A percentile compares a stretch with the other conserved stretches of the same genome.
Conservation (phyloP, 2,797 vertebrate genomes). For the Setipinna tenuifilis region DNA sequence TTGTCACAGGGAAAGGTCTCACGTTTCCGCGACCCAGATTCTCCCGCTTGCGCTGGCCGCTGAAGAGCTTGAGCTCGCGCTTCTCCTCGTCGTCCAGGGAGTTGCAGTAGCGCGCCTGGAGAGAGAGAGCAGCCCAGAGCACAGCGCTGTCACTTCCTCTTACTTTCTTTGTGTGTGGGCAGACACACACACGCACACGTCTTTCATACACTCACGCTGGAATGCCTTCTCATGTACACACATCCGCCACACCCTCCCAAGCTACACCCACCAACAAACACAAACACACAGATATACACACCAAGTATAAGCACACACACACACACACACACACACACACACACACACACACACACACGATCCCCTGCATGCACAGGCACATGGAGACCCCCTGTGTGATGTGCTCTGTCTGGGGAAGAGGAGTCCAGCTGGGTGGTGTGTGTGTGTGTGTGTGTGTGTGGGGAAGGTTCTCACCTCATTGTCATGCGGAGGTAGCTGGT, state of each 20-base stretch:
- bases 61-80: slow-evolving; percentile 96
- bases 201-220: too few relatives aligned
- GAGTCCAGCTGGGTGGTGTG: neutral
- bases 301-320: neutral
- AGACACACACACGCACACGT: too few relatives aligned
- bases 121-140: too few relatives aligned
- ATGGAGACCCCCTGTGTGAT: neutral
- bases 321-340: neutral
- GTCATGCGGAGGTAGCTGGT: slow-evolving; percentile 97
- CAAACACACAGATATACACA: neutral
- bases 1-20: slow-evolving; percentile 93
- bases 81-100: slow-evolving; percentile 96
- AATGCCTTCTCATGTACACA: too few relatives aligned
- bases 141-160: too few relatives aligned
- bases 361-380: neutral
- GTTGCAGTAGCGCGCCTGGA: slow-evolving; percentile 94
- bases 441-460: too few relatives aligned
- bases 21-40: slow-evolving; percentile 95
- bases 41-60: slow-evolving; percentile 94
- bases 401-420: neutral
- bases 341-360: neutral
- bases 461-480: slow-evolving; percentile 87
- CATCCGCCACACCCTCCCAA: too few relatives aligned
- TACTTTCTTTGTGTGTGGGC: too few relatives aligned
- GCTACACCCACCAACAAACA: slow-evolving; percentile 17